Base-by-base conservation (phyloP, 2,797 vertebrate species). In the Rhynchotus rufescens region DNA sequence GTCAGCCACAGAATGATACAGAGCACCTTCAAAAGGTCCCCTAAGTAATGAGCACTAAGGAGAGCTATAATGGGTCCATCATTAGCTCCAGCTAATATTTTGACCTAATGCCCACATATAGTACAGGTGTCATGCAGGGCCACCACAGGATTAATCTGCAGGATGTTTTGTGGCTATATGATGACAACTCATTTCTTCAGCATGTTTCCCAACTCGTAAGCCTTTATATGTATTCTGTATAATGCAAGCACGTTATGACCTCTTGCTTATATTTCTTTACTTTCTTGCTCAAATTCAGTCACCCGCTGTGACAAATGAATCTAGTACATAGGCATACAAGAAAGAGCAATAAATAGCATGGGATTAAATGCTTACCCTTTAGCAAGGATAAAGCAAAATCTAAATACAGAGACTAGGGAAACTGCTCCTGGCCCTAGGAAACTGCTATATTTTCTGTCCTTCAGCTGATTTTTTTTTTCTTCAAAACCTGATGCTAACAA, bases 1-100 rank as follows among this genome's bases (percentile, higher is more conserved):
- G 94, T 96, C 95, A 96, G 82, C 92, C 80, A 45, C 60, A 49
- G 93, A 95, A 93, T 96, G 95, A 96, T 95, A 87, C 96, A 96
- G 86, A 95, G 91, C 91, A 92, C 95, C 92, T 95, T 92, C 96
- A 96, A 95, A 96, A 96, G 93, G 86, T 90, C 90, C 90, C 88
- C 79, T 88, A 93, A 90, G 88, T 96, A 96, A 96, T 96, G 90
- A 95, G 88, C 81, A 82, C 84, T 90, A 95, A 92, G 94, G 90
- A 94, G 94, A 79, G 59, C 52, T 92, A 94, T 91, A 96, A 93
- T 82, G 66, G 90, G 73, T 56, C 84, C 90, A 91, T 96, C 94
- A 94, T 96, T 96, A 96, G 90, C 69, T 95, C 77, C 90, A 90
- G 81, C 60, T 92, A 96, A 96, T 96, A 95, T 96, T 96, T 93